Evolutionary conservation across 2,113 vertebrate genomes (phyloP), one percentile per base, ranked within the genome.

Genomic region (Gasterosteus nipponicus): DNA sequence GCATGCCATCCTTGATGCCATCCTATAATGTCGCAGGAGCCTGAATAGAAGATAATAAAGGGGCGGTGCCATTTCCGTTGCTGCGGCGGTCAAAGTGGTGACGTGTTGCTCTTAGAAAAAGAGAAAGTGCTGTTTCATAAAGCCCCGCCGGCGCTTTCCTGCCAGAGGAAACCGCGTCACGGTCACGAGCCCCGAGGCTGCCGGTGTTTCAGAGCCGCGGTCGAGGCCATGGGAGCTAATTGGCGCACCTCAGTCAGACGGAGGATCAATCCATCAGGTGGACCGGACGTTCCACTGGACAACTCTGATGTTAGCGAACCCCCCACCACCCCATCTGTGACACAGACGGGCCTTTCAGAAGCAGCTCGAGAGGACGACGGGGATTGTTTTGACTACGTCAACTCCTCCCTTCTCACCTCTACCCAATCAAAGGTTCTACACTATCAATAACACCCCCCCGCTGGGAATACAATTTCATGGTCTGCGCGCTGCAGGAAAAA

Each of bases 391-490:
- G 81, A 79, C 75, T 42, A 81, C 79, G 86, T 85, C 81, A 89
- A 85, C 70, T 72, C 66, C 64, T 82, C 53, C 46, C 76, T 44
- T 49, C 61, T 61, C 62, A 73, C 80, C 76, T 75, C 85, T 89
- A 90, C 85, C 82, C 81, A 89, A 81, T 86, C 87, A 87, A 86
- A 87, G 65, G 53, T 73, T 70, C 58, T 19, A 29, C 35, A 49
- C 82, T 81, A 89, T 83, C 86, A 83, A 78, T 72, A 79, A 72
- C 78, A 77, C 86, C 76, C 79, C 22, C 82, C 69, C 61, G 41
- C 67, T 78, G 84, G 70, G 89, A 89, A 88, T 66, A 75, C 79
- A 90, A 91, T 91, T 92, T 91, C 88, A 89, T 82, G 87, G 87
- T 89, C 87, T 90, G 62, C 87, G 88, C 89, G 86, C 67, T 67